Base-by-base conservation (phyloP, 2,113 vertebrate species). In the Gallinago media region DNA sequence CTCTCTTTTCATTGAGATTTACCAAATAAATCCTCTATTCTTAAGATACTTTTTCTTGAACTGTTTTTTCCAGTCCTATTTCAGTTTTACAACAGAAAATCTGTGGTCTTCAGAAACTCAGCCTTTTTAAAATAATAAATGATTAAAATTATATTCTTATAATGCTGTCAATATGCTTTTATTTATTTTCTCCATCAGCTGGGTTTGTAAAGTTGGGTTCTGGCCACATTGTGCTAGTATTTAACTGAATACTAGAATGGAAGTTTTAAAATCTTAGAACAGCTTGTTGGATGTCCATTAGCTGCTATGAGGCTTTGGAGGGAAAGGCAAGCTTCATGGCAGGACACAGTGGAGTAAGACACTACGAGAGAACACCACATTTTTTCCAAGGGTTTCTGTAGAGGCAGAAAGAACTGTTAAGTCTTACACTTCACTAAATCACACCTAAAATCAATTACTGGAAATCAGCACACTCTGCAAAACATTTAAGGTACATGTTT, bases 161-260 rank as follows among this genome's bases (percentile, higher is more conserved):
- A 26, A n/a, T 74, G 15, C 8, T 46, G 4, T 8, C 4, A 78
- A 19, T 21, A 40, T 36, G 8, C 9, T n/a, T 31, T 23, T 46
- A 55, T 55, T 26, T 56, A 46, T 78, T 31, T 3, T 63, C 49
- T 73, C 15, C 7, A 2, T 68, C n/a, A 63, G 5, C 27, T 49
- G 4, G 44, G 11, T 49, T 66, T 81, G 17, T 78, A 82, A 54
- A 85, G 38, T 36, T 71, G 19, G 15, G 3, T 10, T 55, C 11
- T 81, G 38, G 52, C 11, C 1, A 1, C 6, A 44, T 88, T 82
- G 18, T 49, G 54, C 11, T 68, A 29, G 16, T n/a, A 22, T 23
- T 23, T 73, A 47, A 25, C 20, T 66, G 23, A 8, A 29, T 61
- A 5, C 49, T 21, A 5, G 0, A 0, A 2, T 52, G n/a, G 22